Percentiles rank a stretch among this genome's conserved stretches.
These are phyloP conservation scores for Whitmania pigra DNA, from an alignment of 1,140 invertebrate species.

Conservation along the genomic window DNA sequence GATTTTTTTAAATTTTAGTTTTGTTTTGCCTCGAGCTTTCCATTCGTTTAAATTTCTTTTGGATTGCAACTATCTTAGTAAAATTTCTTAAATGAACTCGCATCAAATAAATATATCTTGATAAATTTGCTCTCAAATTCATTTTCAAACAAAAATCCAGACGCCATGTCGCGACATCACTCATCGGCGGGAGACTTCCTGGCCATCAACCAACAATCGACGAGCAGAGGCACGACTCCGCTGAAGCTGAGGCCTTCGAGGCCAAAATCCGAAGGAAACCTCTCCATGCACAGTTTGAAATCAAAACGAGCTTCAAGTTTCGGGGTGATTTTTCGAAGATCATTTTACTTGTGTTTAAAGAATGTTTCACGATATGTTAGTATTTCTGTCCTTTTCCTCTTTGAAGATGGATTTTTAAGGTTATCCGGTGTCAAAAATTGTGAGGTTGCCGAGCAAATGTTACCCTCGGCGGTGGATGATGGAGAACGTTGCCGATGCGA, in stretches of 20 bases:
- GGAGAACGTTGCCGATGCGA: too few species aligned
- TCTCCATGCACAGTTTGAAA: constrained; percentile 31
- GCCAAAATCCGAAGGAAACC: constrained; percentile 39
- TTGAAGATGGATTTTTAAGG: neutral
- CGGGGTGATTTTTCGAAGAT: constrained; percentile 29
- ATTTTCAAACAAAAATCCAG: neutral
- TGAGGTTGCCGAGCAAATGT: neutral
- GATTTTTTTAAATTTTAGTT: too few species aligned
- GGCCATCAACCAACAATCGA: constrained; percentile 9
- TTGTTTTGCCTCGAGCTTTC: too few species aligned
- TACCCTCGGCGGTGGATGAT: too few species aligned
- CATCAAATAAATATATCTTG: neutral
- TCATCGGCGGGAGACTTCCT: neutral
- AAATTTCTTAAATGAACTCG: too few species aligned
- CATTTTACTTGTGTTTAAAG: neutral
- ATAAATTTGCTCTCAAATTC: neutral
- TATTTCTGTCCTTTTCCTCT: neutral
- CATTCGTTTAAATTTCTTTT: too few species aligned
- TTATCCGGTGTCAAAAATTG: neutral
- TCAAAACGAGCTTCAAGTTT: constrained; percentile 39
- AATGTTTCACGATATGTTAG: neutral
- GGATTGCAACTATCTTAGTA: too few species aligned
- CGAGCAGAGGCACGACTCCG: constrained; percentile 18
- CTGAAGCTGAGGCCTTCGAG: constrained; percentile 26
- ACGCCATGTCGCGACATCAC: neutral